Evolutionary conservation across 2,888 invertebrate genomes (phyloP), one percentile per base, ranked within the genome.

Genomic region (Drosophila buzzatii): DNA sequence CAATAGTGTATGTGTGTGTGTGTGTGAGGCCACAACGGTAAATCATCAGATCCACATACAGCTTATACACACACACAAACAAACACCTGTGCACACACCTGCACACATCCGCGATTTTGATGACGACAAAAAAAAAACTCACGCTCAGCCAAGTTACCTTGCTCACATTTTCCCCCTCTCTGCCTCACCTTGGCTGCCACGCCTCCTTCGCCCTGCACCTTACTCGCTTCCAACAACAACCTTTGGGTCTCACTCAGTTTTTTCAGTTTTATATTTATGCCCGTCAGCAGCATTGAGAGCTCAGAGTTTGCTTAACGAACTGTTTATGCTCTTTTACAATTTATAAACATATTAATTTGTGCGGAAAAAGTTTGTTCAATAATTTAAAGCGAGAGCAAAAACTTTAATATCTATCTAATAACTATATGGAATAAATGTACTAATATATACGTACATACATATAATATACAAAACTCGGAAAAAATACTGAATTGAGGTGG

Each of bases 21-120:
- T 69, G 64, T 70, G 53, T 61, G 70, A 70, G 90, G 88, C 90
- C 85, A 90, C 85, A 89, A 90, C 90, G 73, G 85, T 85, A 85
- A 90, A 85, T 85, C 85, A 85, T 75, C 81, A 61, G 60, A 68
- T 69, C 37, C 52, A 53, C 37, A 53, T 5, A 53, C 52, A 53
- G 52, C 35, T 37, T 53, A 53, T 41, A 39, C n/a, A 55, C 42
- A 49, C 45, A 12, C 18, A 66, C 44, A 59, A 65, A 47, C 18
- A 47, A 39, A 63, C 33, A 59, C 49, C 23, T 18, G 23, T 5
- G 45, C 42, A 49, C 41, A 37, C 53, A 68, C 41, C 59, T 5
- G 45, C 42, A 49, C 41, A 37, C 53, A 68, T 41, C 59, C 73
- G 72, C 63, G 75, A 59, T 73, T 73, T 73, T 78, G 81, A 78